Conservation (phyloP, 2,113 vertebrate species). For the Callaeas wilsoni region DNA sequence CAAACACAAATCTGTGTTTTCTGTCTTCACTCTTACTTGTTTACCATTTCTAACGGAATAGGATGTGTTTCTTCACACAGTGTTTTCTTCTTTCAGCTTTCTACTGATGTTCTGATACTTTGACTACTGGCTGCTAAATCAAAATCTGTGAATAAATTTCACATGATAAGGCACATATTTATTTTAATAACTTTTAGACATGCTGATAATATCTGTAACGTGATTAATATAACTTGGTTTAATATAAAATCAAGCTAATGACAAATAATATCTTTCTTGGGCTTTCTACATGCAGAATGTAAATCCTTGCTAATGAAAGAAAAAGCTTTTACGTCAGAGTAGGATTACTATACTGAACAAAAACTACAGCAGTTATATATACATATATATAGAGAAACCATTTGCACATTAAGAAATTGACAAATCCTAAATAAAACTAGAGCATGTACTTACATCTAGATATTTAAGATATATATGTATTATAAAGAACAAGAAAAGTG, state of each 20-base stretch:
- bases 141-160: background rate
- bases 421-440: background rate
- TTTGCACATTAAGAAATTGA: background rate
- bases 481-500: background rate
- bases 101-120: background rate
- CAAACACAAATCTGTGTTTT: background rate
- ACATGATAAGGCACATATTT: background rate
- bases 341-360: background rate
- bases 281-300: background rate
- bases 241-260: background rate
- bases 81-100: background rate
- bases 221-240: background rate
- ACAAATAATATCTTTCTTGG: background rate
- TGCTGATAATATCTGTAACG: background rate
- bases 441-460: background rate
- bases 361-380: background rate
- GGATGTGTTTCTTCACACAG: background rate
- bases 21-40: background rate
- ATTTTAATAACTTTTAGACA: constrained; percentile 6
- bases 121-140: background rate
- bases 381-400: background rate
- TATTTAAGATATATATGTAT: background rate
- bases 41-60: background rate
- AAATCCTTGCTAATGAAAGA: background rate
- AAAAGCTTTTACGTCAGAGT: background rate